Base-by-base conservation (phyloP, 2,797 vertebrate species). In the Intellagama lesueurii region DNA sequence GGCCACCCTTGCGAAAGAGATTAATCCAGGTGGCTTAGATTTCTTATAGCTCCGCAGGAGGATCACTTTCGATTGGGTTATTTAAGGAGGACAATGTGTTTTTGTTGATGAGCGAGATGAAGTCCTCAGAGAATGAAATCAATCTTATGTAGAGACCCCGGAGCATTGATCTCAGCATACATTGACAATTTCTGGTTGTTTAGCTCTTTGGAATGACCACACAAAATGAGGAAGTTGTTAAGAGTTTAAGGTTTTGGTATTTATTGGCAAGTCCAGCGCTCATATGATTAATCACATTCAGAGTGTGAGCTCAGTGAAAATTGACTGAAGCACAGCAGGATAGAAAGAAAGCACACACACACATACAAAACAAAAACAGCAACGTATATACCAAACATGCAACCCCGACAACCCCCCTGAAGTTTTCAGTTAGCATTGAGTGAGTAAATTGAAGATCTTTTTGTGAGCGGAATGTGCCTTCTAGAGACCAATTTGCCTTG, bases 141-240 rank as follows among this genome's bases (percentile, higher is more conserved):
- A 97, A 98, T 98, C 97, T 95, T 96, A 94, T 93, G 95, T 96
- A 94, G 96, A 93, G 96, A 97, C 97, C 97, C 97, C 90, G 92
- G 97, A 95, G 96, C 97, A 98, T 98, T 97, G 98, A 98, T 98
- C 97, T 96, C 5, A 90, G 96, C 92, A 93, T 81, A 92, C 96
- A 98, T 97, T 97, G 98, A 98, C 98, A 97, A 97, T 97, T 97
- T 96, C 96, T 96, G 96, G 95, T 98, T 97, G 97, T 97, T 98
- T 97, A 97, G 97, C 96, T 97, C 94, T 97, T 97, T 95, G 95
- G 97, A 96, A 95, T 96, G 97, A 97, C 96, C 95, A 88, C 97
- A 97, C 96, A 91, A 97, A 98, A 98, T 93, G 96, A 98, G 98
- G 96, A 96, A 87, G 96, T 96, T 95, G 95, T 96, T 97, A 96